These are phyloP conservation scores for Mesembrinibis cayennensis DNA, from an alignment of 2,113 vertebrate species.

Conservation along the genomic window DNA sequence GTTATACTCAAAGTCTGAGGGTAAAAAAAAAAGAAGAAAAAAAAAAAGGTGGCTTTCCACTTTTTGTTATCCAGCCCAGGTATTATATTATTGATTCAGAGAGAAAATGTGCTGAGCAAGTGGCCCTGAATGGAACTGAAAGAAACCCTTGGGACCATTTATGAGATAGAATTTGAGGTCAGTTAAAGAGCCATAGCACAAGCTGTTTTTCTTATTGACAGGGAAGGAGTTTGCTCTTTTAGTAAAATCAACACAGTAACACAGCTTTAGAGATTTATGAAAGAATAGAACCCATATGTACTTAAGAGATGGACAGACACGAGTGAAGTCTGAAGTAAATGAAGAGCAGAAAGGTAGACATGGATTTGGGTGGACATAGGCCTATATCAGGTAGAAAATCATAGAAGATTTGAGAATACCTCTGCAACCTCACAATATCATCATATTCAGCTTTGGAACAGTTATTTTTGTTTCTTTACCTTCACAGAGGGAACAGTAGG, in stretches of 20 bases:
- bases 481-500: neutral
- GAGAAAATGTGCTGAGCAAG: conserved; percentile 50
- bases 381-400: neutral
- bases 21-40: no score
- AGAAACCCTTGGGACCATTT: conserved; percentile 25
- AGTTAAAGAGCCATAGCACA: conserved; percentile 33
- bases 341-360: neutral
- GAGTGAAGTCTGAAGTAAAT: neutral
- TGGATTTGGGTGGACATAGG: neutral
- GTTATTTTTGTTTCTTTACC: neutral
- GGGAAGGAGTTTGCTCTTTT: neutral
- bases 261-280: neutral
- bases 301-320: neutral
- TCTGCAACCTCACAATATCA: neutral
- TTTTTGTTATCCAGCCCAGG: conserved; percentile 40
- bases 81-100: conserved; percentile 53
- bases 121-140: neutral
- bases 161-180: conserved; percentile 1
- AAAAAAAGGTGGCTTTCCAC: neutral
- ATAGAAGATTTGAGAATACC: neutral
- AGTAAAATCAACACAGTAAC: conserved; percentile 25
- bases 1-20: neutral
- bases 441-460: neutral
- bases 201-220: conserved; percentile 22
- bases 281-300: fast-evolving